A percentile compares a stretch with the other conserved stretches of the same genome.
These are phyloP conservation scores for Monarcha castaneiventris DNA, from an alignment of 2,113 vertebrate species.

Conservation along the genomic window DNA sequence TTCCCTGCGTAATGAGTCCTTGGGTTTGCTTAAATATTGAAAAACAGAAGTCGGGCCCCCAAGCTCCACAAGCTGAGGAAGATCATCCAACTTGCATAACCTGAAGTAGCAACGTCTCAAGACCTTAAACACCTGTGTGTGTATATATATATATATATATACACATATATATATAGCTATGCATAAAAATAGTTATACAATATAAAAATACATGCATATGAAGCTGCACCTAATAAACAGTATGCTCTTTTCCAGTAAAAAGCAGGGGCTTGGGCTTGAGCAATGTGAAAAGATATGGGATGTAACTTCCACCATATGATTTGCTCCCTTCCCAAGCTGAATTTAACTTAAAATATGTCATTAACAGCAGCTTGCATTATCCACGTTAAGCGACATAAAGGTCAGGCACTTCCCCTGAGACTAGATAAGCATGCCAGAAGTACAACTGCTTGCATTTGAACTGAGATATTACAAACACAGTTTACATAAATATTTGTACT, in stretches of 20 bases:
- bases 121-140: background rate
- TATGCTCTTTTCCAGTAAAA: background rate
- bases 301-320: background rate
- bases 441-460: background rate
- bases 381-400: accelerated
- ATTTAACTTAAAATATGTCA: background rate
- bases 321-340: background rate
- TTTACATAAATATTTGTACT: constrained; percentile 5
- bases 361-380: background rate
- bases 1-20: background rate
- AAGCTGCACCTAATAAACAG: background rate
- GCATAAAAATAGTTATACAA: background rate
- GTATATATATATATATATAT: background rate
- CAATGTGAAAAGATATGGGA: background rate
- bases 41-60: background rate
- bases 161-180: background rate
- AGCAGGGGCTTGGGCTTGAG: background rate
- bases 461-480: background rate
- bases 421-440: background rate
- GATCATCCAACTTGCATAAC: background rate
- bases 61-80: background rate
- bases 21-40: background rate
- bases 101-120: background rate
- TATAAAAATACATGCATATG: background rate
- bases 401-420: background rate